Evolutionary conservation across 2,888 invertebrate species (phyloP), one percentile per base, ranked within the genome.

Genomic region (Zaprionus obscuricornis): DNA sequence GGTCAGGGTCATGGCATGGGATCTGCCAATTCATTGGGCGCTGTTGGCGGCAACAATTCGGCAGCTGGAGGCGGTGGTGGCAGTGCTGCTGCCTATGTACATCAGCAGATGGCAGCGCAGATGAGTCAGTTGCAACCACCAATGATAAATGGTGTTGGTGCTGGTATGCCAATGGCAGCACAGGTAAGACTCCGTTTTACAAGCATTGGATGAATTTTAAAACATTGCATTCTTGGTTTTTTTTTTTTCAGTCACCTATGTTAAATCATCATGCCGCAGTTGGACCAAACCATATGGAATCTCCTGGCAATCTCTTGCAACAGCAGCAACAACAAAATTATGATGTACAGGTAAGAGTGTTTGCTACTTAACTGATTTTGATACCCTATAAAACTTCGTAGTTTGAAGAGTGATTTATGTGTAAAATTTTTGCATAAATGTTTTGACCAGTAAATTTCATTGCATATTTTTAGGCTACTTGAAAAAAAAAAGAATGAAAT

Each of bases 291-390:
- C 91, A 90, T 74, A 87, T 90, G 66, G 91, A 91, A 91, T 91
- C 89, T 85, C 89, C 91, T 91, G 91, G 89, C 91, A 91, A 90
- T 88, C 79, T 90, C 42, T 73, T 90, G 74, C 90, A 68, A 26
- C 59, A 56, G 13, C 51, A 54, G 31, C 49, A 92, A 87, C 94
- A 94, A 85, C 94, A 94, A 88, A 94, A 94, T 87, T 95, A 94
- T 90, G 95, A 95, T 90, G 94, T 95, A 87, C 95, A 95, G 95
- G 95, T 95, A 83, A 90, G 93, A 91, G 13, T 40, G 22, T n/a
- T 24, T 40, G 10, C 11, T 37, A 10, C 6, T 10, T 8, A 20
- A 37, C 37, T 18, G 7, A 31, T 31, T 11, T 6, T 22, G 10
- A 40, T 51, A 51, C 40, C 24, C 50, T 50, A 10, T 20, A 29